Conservation (phyloP, 2,113 vertebrate genomes). For the Nibea albiflora region DNA sequence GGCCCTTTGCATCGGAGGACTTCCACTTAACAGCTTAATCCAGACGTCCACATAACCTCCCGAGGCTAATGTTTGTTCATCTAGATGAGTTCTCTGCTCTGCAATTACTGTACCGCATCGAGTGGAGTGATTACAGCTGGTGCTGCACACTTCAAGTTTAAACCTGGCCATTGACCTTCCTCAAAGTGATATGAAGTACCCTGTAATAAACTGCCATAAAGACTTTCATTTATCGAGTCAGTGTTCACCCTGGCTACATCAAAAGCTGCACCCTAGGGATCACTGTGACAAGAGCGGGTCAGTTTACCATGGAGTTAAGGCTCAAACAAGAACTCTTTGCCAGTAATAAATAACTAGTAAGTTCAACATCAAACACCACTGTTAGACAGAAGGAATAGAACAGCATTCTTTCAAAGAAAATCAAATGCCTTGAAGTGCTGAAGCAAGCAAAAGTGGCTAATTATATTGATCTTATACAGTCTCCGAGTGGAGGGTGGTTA, state of each 20-base stretch:
- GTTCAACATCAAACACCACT: not conserved
- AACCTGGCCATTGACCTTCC: constrained; percentile 76
- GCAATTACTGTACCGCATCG: constrained; percentile 58
- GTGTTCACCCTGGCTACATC: constrained; percentile 51
- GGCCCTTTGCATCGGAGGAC: constrained; percentile 6
- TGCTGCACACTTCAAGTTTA: constrained; percentile 51
- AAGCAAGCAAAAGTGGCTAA: not conserved
- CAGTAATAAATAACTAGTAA: not conserved
- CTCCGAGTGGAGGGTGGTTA: not conserved
- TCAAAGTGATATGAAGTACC: constrained; percentile 74
- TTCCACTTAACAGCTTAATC: constrained; percentile 43
- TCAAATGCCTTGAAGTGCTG: not conserved
- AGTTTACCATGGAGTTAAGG: constrained; percentile 30
- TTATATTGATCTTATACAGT: not conserved
- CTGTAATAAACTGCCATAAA: constrained; percentile 75
- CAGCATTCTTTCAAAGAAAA: not conserved
- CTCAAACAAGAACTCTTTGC: constrained; percentile 19
- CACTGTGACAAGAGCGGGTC: constrained; percentile 31
- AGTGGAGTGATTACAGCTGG: constrained; percentile 66
- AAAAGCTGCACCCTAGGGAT: constrained; percentile 31
- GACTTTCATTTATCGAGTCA: constrained; percentile 72
- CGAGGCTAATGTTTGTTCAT: constrained; percentile 71
- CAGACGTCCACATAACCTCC: constrained; percentile 31
- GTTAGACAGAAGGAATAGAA: not conserved
- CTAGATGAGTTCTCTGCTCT: constrained; percentile 59